Evolutionary conservation across 2,113 vertebrate species (phyloP), one percentile per base, ranked within the genome.

Genomic region (Mormyrus iriodes): DNA sequence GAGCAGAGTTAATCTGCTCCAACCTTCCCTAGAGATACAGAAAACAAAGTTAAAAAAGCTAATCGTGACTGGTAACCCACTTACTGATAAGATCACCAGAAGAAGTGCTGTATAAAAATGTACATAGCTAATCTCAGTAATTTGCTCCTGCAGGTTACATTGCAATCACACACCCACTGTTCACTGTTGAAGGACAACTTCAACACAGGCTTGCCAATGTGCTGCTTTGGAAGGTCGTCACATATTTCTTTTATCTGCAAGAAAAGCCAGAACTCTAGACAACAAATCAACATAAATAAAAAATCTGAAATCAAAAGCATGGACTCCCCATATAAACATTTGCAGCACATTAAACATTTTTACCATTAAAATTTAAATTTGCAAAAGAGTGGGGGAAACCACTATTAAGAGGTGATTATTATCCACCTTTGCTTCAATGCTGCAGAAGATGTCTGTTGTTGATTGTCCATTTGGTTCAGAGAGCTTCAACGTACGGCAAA

Each of bases 351-450:
- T 13, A 4, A 15, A n/a, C 15, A 79, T 42, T 42, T 79, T 76
- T 35, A 42, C 73, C 73, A 79, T 42, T 79, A 39, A 39, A 76
- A 65, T 9, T 31, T 31, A 65, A 76, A 35, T 39, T 76, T 31
- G 69, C 31, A 76, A 76, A 17, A 48, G 39, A 46, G 19, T 44
- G 35, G 31, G 39, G 39, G 39, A 84, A 24, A 84, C 42, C 21
- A 46, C 24, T 48, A n/a, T 84, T 44, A 48, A 48, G 42, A 79
- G 39, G 73, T 42, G 44, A 8, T 61, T n/a, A 21, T 39, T 61
- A 51, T 90, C 3, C 94, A 99, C 98, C 97, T 98, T 97, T 91
- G 95, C 92, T 89, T 97, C 96, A 88, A 97, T 92, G 13, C 87
- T 94, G 90, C 91, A 95, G 92, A 99, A 94, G 48, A 96, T 90